Base-by-base conservation (phyloP, 2,113 vertebrate species). In the Trematocara nigrifrons region DNA sequence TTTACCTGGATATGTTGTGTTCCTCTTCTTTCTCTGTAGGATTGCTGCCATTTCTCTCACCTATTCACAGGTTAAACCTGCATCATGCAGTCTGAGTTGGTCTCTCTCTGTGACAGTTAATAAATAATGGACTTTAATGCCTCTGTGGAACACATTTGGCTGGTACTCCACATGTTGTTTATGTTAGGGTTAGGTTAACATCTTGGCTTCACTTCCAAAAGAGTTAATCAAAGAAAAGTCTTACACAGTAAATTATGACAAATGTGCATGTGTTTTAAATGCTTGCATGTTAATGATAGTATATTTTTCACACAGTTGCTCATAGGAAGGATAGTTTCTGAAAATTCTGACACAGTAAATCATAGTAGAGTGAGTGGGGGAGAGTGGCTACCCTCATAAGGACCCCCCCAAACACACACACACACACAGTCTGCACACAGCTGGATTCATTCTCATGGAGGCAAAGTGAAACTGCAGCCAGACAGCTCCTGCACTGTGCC, bases 381-480 rank as follows among this genome's bases (percentile, higher is more conserved):
- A 40, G 38, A 42, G 11, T 22, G n/a, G 6, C n/a, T 40, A 40
- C 61, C 11, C 35, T 13, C 11, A 12, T 12, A 20, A 66, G 29
- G 29, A 33, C 29, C 4, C 15, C 13, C 47, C 2, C 16, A 2
- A 2, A 51, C 1, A 57, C 22, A 57, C 15, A 57, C 22, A 57
- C 15, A 56, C 12, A 2, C 29, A 33, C 29, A 33, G 9, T 61
- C 31, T 61, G 31, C 33, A 66, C 56, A 83, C 84, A 79, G 42
- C 10, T 74, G 78, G 64, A 71, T 22, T 18, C 52, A 10, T 88
- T 86, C 81, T 90, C 90, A 82, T 66, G 84, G 69, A 84, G 54
- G 64, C 52, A 7, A 49, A 88, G 80, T 49, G 40, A 85, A 88
- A 57, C 84, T 77, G 78, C 29, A 78, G 79, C 91, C 92, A 92